Conservation (phyloP, 2,797 vertebrate genomes). For the Numenius phaeopus region DNA sequence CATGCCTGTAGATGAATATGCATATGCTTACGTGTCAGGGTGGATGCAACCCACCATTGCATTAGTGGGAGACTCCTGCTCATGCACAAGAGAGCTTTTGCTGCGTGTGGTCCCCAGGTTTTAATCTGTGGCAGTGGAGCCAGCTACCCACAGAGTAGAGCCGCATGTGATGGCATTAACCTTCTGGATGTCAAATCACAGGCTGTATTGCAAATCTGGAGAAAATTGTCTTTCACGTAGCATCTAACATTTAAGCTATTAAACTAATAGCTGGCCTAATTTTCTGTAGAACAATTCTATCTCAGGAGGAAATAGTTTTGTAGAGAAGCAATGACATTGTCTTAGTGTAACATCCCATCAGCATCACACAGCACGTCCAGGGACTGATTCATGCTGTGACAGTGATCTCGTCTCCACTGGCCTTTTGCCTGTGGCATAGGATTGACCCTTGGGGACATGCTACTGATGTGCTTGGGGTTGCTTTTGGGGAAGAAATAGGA, state of each 20-base stretch:
- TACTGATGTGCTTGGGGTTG: not conserved
- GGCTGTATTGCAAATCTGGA: not conserved
- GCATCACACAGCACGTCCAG: not conserved
- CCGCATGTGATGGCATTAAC: accelerated
- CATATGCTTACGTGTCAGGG: not conserved
- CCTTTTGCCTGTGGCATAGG: not conserved
- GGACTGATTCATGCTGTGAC: not conserved
- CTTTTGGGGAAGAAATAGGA: not conserved
- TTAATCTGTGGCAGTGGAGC: not conserved
- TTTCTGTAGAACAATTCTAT: not conserved
- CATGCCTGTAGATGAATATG: not conserved
- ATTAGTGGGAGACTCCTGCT: not conserved
- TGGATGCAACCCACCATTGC: too few relatives aligned
- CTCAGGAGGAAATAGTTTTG: not conserved
- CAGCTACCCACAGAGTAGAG: not conserved
- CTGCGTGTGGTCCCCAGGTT: not conserved
- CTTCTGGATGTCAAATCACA: not conserved
- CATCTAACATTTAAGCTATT: not conserved
- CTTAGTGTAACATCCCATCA: not conserved
- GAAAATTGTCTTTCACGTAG: not conserved
- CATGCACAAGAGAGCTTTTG: not conserved
- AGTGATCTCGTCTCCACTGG: not conserved
- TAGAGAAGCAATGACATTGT: not conserved
- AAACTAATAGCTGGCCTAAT: not conserved
- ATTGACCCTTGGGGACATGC: not conserved